Evolutionary conservation across 37 sponge, comb jelly and placozoan genomes (phyloP), one percentile per base, ranked within the genome.

Genomic region (Ephydatia muelleri): DNA sequence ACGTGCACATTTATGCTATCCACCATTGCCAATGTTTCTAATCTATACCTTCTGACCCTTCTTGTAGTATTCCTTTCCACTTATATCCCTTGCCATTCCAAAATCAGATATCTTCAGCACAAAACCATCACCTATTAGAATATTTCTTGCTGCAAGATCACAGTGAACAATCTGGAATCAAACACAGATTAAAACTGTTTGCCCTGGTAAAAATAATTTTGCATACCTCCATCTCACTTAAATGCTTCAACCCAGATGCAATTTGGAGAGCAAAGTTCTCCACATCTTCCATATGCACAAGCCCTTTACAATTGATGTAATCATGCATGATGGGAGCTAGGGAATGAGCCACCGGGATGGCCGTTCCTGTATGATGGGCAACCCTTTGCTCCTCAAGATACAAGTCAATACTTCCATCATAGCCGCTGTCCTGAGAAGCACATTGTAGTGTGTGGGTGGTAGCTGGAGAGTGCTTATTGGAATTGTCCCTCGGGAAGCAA

Each of bases 201-300:
- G 25, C 9, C 3, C 6, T n/a, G 8, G 31, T 21, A 4, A 30
- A 12, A 40, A 57, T 5, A 4, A 16, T 57, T 14, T 21, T 1
- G 16, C 57, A 14, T 57, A 88, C 93, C 67, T 89, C 68, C 40
- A 83, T 57, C 13, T 67, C 49, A 28, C 83, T 76, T 48, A 93
- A 33, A 72, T 93, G 94, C 38, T 81, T 36, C 67, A 93, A 37
- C 0, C 94, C 94, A 71, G 70, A 38, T 0, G 91, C 91, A 40
- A 93, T 93, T 68, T 93, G 94, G 23, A 93, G 81, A 22, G 94
- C 94, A 87, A 93, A 93, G 84, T 87, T 90, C 38, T 71, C 57
- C 9, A 90, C 70, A 49, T 93, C 94, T 28, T 90, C 94, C 78
- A 80, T 86, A 38, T 78, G 49, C 25, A 93, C 43, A 28, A 72